A percentile compares a stretch with the other conserved stretches of the same genome.
Evolutionary conservation across 2,113 vertebrate species (phyloP).

Genomic region (Colossoma macropomum): DNA sequence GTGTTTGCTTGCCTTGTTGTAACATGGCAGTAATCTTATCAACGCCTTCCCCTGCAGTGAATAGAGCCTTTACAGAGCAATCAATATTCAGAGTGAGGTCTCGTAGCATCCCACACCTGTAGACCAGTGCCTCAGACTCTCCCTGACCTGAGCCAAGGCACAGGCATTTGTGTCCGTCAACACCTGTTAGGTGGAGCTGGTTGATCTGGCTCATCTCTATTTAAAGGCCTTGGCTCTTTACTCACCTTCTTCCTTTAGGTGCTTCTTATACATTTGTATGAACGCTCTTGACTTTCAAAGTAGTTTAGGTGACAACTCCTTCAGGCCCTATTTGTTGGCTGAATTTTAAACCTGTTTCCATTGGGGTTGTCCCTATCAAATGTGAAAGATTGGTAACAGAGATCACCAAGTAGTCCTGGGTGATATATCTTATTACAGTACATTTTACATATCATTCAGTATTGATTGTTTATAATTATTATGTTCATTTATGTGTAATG

Average conservation of each 20-base stretch:
- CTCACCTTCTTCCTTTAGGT: neutral
- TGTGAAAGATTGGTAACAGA: no score
- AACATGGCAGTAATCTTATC: neutral
- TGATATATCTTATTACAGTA: no score
- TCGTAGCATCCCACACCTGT: neutral
- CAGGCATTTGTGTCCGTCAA: neutral
- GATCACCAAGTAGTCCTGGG: no score
- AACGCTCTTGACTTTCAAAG: no score
- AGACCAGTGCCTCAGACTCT: neutral
- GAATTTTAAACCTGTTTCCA: no score
- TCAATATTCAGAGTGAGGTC: neutral
- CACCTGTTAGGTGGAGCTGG: neutral
- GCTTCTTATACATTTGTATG: neutral
- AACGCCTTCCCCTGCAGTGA: constrained; percentile 9
- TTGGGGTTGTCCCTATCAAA: no score
- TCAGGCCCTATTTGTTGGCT: no score
- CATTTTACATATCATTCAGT: no score
- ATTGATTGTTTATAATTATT: no score
- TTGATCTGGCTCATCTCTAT: neutral
- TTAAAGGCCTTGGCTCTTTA: neutral
- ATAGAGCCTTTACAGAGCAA: constrained; percentile 1
- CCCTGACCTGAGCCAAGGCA: neutral
- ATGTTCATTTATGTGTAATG: no score
- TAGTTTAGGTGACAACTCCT: no score
- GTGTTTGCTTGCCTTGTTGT: constrained; percentile 2